Conservation (phyloP, 2,888 invertebrate genomes). For the Stratiomys singularior region DNA sequence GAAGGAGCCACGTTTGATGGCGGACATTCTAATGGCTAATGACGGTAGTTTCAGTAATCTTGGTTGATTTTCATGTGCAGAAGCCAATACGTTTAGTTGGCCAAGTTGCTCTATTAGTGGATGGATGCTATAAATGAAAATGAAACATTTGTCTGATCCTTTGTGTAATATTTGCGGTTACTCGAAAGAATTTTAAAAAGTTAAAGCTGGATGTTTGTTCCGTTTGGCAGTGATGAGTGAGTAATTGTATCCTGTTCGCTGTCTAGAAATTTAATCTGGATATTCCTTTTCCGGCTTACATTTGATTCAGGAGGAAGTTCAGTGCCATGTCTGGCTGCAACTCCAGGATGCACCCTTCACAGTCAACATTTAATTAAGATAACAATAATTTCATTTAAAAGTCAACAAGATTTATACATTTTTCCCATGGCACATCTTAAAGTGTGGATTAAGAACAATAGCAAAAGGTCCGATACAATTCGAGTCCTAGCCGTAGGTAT, state of each 20-base stretch:
- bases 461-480: neutral
- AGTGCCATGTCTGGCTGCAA: no score
- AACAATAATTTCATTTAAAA: constrained; percentile 8
- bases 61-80: neutral
- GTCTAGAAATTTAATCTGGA: no score
- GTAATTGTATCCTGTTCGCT: no score
- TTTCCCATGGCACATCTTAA: neutral
- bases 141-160: no score
- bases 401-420: neutral
- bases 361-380: neutral
- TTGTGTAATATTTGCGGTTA: no score
- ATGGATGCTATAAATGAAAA: no score
- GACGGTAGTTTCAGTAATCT: constrained; percentile 19
- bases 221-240: no score
- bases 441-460: constrained; percentile 13
- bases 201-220: no score
- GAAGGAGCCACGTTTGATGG: neutral
- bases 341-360: neutral
- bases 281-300: no score
- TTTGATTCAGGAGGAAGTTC: no score
- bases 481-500: neutral
- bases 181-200: no score
- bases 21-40: constrained; percentile 10
- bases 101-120: constrained; percentile 1
- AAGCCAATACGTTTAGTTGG: constrained; percentile 21